Percentiles rank a stretch among this genome's conserved stretches.
Conservation (phyloP, 64 coral and sea anemone species). For the Porites australiensis region DNA sequence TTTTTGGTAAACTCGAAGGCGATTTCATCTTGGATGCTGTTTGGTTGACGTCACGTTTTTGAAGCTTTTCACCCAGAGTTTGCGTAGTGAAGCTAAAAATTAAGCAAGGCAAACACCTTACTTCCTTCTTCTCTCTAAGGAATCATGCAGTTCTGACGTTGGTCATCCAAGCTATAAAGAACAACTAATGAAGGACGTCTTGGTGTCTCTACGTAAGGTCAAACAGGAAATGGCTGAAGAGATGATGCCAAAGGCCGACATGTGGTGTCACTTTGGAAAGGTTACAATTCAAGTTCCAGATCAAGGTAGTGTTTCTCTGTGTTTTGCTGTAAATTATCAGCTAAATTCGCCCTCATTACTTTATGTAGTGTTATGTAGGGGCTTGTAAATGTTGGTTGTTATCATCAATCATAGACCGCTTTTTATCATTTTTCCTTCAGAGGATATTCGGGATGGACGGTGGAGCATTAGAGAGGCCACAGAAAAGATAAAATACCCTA, state of each 20-base stretch:
- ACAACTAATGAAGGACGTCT: neutral
- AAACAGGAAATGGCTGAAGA: neutral
- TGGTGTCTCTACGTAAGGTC: neutral
- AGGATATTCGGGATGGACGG: too few relatives aligned
- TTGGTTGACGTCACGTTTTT: neutral
- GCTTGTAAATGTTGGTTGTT: too few relatives aligned
- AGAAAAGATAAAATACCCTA: too few relatives aligned
- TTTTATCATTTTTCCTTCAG: too few relatives aligned
- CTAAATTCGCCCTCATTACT: too few relatives aligned
- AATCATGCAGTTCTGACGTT: neutral
- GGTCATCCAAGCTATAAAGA: neutral
- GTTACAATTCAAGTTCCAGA: neutral
- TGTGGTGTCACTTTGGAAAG: conserved; percentile 33
- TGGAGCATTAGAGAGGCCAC: too few relatives aligned
- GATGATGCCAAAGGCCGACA: neutral
- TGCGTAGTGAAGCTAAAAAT: neutral
- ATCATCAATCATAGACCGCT: too few relatives aligned
- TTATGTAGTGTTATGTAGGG: too few relatives aligned
- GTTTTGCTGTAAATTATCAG: too few relatives aligned
- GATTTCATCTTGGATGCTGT: too few relatives aligned
- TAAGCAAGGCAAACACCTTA: too few relatives aligned
- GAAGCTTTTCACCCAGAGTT: neutral
- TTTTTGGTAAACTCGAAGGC: neutral
- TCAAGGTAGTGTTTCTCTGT: neutral
- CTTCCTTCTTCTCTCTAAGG: neutral